Evolutionary conservation across 2,797 vertebrate species (phyloP).

Genomic region (Danio aesculapii): DNA sequence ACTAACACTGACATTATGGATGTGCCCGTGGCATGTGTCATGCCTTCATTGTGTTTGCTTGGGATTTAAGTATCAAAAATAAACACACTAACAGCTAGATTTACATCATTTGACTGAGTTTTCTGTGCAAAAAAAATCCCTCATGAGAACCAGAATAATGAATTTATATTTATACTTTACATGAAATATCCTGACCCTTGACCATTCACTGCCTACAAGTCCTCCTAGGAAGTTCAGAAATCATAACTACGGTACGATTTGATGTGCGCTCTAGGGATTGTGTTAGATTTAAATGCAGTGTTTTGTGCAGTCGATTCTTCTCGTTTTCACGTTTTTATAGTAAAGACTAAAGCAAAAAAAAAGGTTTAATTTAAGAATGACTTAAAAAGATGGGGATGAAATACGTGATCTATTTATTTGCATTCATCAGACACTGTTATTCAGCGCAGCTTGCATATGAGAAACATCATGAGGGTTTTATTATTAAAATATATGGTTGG

Average conservation of each 20-base stretch:
- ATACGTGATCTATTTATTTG: background rate
- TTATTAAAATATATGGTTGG: no score
- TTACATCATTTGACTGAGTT: background rate
- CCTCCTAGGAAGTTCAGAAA: background rate
- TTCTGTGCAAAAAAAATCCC: background rate
- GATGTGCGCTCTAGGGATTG: background rate
- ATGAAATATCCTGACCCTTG: slow-evolving; percentile 9
- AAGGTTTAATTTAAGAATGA: background rate
- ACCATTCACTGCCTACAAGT: background rate
- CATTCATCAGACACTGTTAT: background rate
- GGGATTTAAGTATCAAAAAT: background rate
- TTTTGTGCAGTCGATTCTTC: background rate
- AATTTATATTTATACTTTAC: background rate
- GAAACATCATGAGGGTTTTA: background rate
- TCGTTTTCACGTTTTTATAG: background rate
- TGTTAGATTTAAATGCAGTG: background rate
- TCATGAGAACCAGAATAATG: background rate
- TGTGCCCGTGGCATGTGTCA: background rate
- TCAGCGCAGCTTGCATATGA: background rate
- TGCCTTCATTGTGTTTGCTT: slow-evolving; percentile 7
- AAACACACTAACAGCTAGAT: background rate
- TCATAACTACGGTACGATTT: background rate
- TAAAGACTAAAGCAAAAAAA: background rate
- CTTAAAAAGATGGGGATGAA: background rate
- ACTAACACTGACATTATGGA: background rate